These are phyloP conservation scores for Nycticebus coucang DNA, from an alignment of 2,113 vertebrate genomes.

Conservation along the genomic window DNA sequence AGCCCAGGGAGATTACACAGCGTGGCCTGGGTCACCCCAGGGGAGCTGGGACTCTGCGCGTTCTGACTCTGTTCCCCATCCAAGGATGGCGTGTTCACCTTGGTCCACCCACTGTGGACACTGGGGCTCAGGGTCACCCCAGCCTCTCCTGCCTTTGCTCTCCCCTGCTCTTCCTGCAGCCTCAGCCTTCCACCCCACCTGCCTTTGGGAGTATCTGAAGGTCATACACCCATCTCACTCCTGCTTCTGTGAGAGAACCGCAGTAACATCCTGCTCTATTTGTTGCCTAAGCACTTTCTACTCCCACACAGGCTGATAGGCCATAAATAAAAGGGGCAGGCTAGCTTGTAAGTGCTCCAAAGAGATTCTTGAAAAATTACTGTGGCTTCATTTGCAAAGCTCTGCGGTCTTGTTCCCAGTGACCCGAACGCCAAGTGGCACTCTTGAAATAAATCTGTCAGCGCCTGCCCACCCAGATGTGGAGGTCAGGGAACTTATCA, in stretches of 20 bases:
- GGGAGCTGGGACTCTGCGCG: neutral
- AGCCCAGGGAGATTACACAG: neutral
- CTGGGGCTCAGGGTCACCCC: neutral
- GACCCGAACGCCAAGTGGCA: neutral
- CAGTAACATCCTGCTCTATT: neutral
- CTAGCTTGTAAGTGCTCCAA: neutral
- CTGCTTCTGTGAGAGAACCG: neutral
- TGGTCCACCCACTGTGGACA: fast-evolving
- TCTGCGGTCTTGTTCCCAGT: neutral
- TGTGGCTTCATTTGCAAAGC: constrained; percentile 34
- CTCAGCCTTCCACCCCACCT: neutral
- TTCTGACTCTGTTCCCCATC: neutral
- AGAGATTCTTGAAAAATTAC: constrained; percentile 51
- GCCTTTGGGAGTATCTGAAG: neutral
- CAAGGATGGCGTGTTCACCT: neutral
- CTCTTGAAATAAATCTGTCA: constrained; percentile 62
- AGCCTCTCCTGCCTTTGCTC: too few relatives aligned
- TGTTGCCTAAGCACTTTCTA: neutral
- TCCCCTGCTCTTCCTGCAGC: neutral
- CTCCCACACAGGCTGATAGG: neutral
- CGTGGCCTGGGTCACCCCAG: neutral
- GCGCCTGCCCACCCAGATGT: neutral
- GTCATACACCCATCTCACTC: neutral
- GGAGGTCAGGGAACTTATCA: constrained; percentile 43
- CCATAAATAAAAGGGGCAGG: constrained; percentile 34